phyloP scores from a whole-genome alignment of 2,797 vertebrate genomes.

The Calcarius lapponicus region DNA sequence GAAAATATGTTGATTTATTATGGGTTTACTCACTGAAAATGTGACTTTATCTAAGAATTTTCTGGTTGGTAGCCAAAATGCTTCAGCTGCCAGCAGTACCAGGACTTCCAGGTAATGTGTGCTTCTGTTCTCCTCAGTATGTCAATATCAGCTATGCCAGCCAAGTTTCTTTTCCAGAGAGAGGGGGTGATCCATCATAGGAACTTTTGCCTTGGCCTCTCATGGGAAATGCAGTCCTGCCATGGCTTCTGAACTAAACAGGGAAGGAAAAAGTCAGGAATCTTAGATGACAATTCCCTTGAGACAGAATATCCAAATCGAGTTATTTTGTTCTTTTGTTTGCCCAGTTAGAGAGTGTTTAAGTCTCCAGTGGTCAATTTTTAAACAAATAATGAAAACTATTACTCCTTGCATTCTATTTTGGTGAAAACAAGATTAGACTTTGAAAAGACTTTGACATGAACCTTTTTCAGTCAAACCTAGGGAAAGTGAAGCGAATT shows the following conservation, averaged over 20 bases:
- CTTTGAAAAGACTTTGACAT: not conserved
- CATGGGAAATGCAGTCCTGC: not conserved
- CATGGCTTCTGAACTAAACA: not conserved
- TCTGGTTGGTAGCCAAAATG: not conserved
- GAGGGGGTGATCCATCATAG: not conserved
- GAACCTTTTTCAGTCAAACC: not conserved
- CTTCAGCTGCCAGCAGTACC: not conserved
- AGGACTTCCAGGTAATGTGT: not conserved
- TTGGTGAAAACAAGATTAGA: not conserved
- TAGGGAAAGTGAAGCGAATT: not conserved
- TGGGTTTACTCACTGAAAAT: not conserved
- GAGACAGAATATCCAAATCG: not conserved
- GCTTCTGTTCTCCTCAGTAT: not conserved
- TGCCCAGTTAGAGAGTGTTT: not conserved
- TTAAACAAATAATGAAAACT: not conserved
- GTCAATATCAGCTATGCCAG: not conserved
- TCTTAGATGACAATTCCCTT: not conserved
- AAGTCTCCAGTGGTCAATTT: not conserved
- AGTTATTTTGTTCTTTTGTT: not conserved
- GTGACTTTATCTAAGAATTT: not conserved
- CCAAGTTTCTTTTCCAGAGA: not conserved
- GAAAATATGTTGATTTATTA: not conserved
- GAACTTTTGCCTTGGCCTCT: not conserved
- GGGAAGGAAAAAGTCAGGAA: not conserved
- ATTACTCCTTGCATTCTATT: not conserved